phyloP scores from a whole-genome alignment of 2,888 invertebrate genomes.

The Dusona sp. region DNA sequence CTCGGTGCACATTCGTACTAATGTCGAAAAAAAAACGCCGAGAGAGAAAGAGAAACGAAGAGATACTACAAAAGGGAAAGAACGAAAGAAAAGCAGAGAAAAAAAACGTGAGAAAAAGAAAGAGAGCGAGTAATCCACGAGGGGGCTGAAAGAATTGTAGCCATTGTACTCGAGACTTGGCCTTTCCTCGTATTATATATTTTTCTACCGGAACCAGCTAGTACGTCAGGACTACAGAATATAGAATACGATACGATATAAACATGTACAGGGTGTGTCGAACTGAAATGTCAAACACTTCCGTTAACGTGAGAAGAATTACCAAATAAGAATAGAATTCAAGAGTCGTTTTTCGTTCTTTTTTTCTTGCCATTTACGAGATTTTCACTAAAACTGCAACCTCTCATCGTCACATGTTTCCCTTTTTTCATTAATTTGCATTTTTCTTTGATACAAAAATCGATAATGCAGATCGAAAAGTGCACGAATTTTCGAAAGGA shows the following conservation, averaged over 20 bases:
- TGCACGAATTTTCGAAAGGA: no score
- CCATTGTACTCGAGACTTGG: slow-evolving; percentile 58
- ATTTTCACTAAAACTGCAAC: background rate
- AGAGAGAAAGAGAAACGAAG: background rate
- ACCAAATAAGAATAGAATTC: background rate
- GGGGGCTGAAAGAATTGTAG: slow-evolving; percentile 59
- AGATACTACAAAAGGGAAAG: background rate
- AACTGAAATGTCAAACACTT: background rate
- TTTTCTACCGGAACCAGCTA: slow-evolving; percentile 55
- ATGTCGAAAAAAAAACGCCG: background rate
- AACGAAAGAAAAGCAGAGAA: background rate
- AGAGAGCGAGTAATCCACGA: slow-evolving; percentile 23
- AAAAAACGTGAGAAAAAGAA: slow-evolving; percentile 8
- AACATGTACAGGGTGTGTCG: background rate
- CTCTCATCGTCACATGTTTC: background rate
- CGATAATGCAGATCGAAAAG: no score
- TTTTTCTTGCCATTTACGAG: background rate
- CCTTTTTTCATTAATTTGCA: no score
- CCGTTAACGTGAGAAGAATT: background rate
- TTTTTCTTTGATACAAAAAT: no score
- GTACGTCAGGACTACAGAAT: slow-evolving; percentile 27
- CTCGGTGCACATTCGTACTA: slow-evolving; percentile 23
- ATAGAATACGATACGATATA: background rate
- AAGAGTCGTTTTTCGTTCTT: background rate
- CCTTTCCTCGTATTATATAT: slow-evolving; percentile 50